Evolutionary conservation across 2,888 invertebrate genomes (phyloP), one percentile per base, ranked within the genome.

Genomic region (Eupithecia subumbrata): DNA sequence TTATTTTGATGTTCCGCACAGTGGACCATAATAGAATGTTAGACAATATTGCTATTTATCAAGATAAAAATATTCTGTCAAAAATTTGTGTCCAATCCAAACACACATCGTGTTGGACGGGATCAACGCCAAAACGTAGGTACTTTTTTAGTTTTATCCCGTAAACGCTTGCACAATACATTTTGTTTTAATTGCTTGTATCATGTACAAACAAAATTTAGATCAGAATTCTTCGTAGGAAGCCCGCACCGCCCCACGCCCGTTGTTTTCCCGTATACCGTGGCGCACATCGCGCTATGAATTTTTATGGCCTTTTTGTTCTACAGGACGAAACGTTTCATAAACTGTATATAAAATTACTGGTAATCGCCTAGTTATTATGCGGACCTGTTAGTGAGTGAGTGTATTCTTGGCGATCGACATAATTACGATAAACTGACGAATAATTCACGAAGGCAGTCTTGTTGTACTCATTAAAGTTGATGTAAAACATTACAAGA

Each of bases 181-280:
- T 14, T 45, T 16, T 5, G 0, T 56, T 11, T 56, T 11, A 22
- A 22, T 22, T 52, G n/a, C 14, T 2, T 63, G 30, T 34, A 30
- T 16, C 16, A 5, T 14, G 30, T 63, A 30, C 30, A 56, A 18
- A 56, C 63, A 56, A 18, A 56, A 14, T 25, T 22, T 1, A 8
- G 22, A 0, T 56, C 25, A 12, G 12, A 56, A 78, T 86, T 89
- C 86, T 85, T 75, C 85, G 71, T 75, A 85, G 72, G 63, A 66
- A 83, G 80, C 12, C 85, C 78, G 87, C 81, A 82, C 84, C 71
- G 80, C 81, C 81, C 40, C 79, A 76, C 78, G 88, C 89, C 60
- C 90, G 90, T 90, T 90, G 85, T 81, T 89, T 89, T 89, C 85
- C 78, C 83, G 88, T 88, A 85, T 76, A 81, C 76, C 76, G 81